Base-by-base conservation (phyloP, 2,888 invertebrate species). In the Ochropleura plecta region DNA sequence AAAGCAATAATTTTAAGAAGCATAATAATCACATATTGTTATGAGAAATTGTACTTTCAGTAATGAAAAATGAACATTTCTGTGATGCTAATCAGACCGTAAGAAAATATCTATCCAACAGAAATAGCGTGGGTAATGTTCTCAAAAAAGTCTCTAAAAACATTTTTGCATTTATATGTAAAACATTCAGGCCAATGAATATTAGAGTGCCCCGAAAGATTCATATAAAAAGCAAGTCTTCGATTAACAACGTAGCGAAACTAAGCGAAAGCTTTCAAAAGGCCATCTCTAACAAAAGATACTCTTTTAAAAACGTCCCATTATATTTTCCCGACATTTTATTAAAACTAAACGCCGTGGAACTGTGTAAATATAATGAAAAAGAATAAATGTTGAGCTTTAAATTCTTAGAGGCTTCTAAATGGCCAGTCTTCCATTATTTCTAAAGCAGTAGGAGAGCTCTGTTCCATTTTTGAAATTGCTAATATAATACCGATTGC, bases 261-360 rank as follows among this genome's bases (percentile, higher is more conserved):
- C 79, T 64, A 76, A 74, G 18, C 64, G 30, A 84, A 74, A 53
- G 77, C 79, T 84, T 79, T 79, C 68, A 84, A 66, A 84, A 63
- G 68, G 51, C 62, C 55, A 55, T 68, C 30, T n/a, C n/a, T 69
- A 73, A 86, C 79, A 84, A 86, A 85, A 76, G 85, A 73, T 14
- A 65, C 57, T 78, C 70, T 84, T 72, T 73, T 48, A 76, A 78
- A 84, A 74, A 81, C 18, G 68, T 64, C 59, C 72, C 72, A 69
- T 84, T 82, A 78, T 82, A 82, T 82, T 86, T 86, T 60, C 53
- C 57, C 70, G 46, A 59, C 78, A 76, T 85, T 87, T 85, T 86
- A 85, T 87, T 87, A 85, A 81, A 86, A 86, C 85, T 87, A 87
- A 86, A 86, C 79, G 80, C 75, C 66, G 76, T 79, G 85, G 83